Percentiles rank a stretch among this genome's conserved stretches.
Evolutionary conservation across 2,113 vertebrate species (phyloP).

Genomic region (Penelope pileata): DNA sequence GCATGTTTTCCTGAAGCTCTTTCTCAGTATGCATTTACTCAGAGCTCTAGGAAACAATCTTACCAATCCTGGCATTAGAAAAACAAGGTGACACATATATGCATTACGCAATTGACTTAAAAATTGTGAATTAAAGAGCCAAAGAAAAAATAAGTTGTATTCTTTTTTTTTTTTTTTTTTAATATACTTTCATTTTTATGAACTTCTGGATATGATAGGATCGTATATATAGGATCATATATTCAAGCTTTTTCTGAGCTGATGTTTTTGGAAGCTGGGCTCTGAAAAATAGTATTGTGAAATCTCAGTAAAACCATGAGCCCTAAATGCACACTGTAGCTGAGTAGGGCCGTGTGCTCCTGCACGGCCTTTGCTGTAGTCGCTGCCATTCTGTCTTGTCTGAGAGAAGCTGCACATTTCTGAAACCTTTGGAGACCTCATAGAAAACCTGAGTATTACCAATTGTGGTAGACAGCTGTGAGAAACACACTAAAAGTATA

Average conservation of each 20-base stretch:
- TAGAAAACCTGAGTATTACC: neutral
- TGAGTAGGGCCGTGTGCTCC: neutral
- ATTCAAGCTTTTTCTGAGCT: neutral
- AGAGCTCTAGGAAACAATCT: constrained; percentile 6
- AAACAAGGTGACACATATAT: constrained; percentile 14
- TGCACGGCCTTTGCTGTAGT: neutral
- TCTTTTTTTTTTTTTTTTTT: neutral
- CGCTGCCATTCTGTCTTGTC: neutral
- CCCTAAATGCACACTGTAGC: neutral
- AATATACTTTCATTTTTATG: neutral
- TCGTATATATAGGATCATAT: neutral
- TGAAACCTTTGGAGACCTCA: neutral
- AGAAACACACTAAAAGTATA: neutral
- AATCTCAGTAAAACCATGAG: neutral
- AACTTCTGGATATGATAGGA: neutral
- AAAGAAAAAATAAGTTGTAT: accelerated
- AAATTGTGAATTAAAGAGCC: neutral
- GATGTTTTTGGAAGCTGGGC: neutral
- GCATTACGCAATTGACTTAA: neutral
- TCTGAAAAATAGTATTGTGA: neutral
- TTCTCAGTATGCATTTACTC: neutral
- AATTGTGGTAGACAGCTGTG: neutral
- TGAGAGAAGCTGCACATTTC: neutral
- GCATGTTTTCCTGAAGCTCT: neutral
- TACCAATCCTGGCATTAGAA: neutral